Percentiles rank a stretch among this genome's conserved stretches.
Evolutionary conservation across 1,140 invertebrate genomes (phyloP).

Genomic region (Achroia grisella): DNA sequence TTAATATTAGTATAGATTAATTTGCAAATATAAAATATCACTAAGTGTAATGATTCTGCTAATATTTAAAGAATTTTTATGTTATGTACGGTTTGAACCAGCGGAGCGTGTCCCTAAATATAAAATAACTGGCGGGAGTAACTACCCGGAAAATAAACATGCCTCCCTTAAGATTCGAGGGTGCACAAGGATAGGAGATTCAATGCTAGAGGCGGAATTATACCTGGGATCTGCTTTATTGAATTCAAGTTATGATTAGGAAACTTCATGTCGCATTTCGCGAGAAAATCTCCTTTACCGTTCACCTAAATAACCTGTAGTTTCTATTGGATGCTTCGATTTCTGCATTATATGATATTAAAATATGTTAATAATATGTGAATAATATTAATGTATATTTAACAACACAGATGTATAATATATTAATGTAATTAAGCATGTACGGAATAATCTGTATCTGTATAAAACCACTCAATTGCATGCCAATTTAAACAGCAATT

Average conservation of each 20-base stretch:
- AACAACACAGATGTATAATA: not conserved
- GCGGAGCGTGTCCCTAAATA: not conserved
- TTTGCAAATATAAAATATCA: too few species aligned
- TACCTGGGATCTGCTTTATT: constrained; percentile 38
- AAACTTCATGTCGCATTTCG: constrained; percentile 27
- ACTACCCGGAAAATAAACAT: constrained; percentile 50
- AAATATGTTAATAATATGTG: not conserved
- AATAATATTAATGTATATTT: constrained; percentile 2
- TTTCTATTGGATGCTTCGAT: not conserved
- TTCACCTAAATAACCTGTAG: not conserved
- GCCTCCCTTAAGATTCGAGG: constrained; percentile 28
- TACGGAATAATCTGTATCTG: not conserved
- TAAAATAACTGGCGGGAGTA: constrained; percentile 23
- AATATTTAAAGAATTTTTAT: too few species aligned
- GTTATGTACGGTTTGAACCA: not conserved
- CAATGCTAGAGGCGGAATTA: constrained; percentile 33
- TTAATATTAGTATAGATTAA: too few species aligned
- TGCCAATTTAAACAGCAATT: constrained; percentile 2
- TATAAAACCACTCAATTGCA: constrained; percentile 5
- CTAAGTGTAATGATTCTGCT: too few species aligned
- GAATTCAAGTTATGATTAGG: constrained; percentile 41
- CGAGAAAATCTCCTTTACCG: constrained; percentile 13
- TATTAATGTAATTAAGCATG: too few species aligned
- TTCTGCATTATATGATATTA: not conserved
- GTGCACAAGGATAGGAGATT: constrained; percentile 27